phyloP scores from a whole-genome alignment of 1,140 invertebrate genomes.

The Reticulitermes speratus region DNA sequence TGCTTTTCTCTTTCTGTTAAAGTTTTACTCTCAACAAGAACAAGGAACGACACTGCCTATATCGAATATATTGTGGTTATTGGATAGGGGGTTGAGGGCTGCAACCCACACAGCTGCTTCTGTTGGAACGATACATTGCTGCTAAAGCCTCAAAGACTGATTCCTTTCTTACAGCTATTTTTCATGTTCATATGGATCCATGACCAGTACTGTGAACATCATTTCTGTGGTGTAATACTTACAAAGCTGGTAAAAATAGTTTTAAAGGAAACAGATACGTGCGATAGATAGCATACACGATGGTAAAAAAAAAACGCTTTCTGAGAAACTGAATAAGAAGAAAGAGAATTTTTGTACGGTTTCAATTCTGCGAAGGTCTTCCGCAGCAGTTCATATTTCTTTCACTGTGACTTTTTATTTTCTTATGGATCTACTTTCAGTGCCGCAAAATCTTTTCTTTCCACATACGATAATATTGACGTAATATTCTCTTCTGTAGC shows the following conservation, averaged over 20 bases:
- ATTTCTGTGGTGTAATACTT: not conserved
- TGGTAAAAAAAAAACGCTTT: not conserved
- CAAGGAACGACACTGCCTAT: not conserved
- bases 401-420: too few relatives aligned
- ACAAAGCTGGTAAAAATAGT: not conserved
- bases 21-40: not conserved
- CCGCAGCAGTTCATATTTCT: too few relatives aligned
- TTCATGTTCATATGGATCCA: not conserved
- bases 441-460: too few relatives aligned
- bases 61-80: constrained; percentile 10
- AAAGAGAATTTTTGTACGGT: too few relatives aligned
- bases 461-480: too few relatives aligned
- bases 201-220: not conserved
- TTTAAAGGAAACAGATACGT: not conserved
- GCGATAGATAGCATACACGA: not conserved
- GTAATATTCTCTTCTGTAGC: too few relatives aligned
- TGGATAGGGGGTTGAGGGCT: not conserved
- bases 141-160: not conserved
- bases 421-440: too few relatives aligned
- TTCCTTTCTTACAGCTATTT: not conserved
- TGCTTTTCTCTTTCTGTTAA: not conserved
- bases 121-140: not conserved
- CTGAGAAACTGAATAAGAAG: not conserved
- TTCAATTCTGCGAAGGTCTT: too few relatives aligned
- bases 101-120: not conserved